These are phyloP conservation scores for Gymnocypris eckloni DNA, from an alignment of 2,797 vertebrate species.

Conservation along the genomic window DNA sequence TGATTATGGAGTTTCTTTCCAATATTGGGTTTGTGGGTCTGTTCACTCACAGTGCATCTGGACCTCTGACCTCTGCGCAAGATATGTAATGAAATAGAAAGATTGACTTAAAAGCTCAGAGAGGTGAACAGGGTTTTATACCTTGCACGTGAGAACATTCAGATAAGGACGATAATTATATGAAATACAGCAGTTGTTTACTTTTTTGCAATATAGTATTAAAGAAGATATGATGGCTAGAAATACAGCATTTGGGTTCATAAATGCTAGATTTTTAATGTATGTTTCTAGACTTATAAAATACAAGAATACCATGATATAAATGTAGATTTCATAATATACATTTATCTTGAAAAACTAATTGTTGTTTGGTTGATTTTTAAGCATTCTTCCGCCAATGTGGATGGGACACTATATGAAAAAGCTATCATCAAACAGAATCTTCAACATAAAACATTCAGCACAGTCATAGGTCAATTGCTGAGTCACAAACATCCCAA, in stretches of 20 bases:
- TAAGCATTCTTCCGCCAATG: not conserved
- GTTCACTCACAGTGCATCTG: conserved; percentile 44
- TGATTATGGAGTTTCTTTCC: conserved; percentile 59
- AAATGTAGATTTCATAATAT: not conserved
- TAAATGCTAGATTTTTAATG: not conserved
- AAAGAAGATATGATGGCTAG: not conserved
- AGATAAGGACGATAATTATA: not conserved
- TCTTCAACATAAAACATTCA: not conserved
- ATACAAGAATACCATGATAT: not conserved
- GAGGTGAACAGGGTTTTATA: conserved; percentile 12
- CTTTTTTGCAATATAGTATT: not conserved
- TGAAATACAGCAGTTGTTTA: not conserved
- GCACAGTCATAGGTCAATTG: not conserved
- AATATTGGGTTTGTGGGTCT: conserved; percentile 52
- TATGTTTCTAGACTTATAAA: not conserved
- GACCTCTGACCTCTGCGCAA: conserved; percentile 48
- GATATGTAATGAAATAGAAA: conserved; percentile 38
- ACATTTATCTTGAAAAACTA: not conserved
- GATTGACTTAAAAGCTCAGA: conserved; percentile 15
- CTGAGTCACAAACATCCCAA: too few relatives aligned
- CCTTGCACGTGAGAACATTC: conserved; percentile 10
- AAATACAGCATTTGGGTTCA: not conserved
- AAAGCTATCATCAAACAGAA: too few relatives aligned
- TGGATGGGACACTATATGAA: not conserved
- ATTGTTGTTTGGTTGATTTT: not conserved